Evolutionary conservation across 2,113 vertebrate species (phyloP), one percentile per base, ranked within the genome.

Genomic region (Saccopteryx leptura): DNA sequence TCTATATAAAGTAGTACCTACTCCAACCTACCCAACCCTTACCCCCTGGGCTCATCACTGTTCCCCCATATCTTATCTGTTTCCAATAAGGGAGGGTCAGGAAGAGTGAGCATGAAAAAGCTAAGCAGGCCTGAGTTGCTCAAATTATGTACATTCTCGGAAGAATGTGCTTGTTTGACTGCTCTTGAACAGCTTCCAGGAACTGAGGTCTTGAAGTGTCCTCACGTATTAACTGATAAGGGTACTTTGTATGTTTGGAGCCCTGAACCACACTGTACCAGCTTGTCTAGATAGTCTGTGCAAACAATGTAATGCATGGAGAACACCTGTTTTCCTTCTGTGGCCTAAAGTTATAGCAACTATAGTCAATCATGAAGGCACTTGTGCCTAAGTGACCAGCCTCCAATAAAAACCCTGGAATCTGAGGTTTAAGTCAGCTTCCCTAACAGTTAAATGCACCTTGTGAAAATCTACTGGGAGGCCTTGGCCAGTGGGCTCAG

Each of bases 341-440:
- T 9, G 19, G 26, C 63, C 81, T 48, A 23, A 39, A 75, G 69
- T 75, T 66, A 61, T 18, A 75, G 52, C 72, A 48, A 94, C 48
- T 56, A 10, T 75, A 65, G 11, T 89, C 21, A 56, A 5, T 56
- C 21, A 7, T 2, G 28, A 78, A 71, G 54, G 15, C 12, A 76
- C 11, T 46, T 90, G 5, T 69, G 24, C 24, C 24, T 71, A 15
- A 61, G n/a, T 92, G 78, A 78, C 52, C 52, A 84, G 18, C 52
- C 19, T 76, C 54, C 52, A 61, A 90, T 46, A 61, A 90, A 94
- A 94, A 18, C 14, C 54, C 63, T 90, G 63, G 9, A 90, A 84
- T 46, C 72, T 54, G 54, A 69, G 19, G n/a, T 56, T 71, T 61
- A 90, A 39, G 13, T 10, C 24, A 85, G 65, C n/a, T 61, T 78